Evolutionary conservation across 2,888 invertebrate species (phyloP), one percentile per base, ranked within the genome.

Genomic region (Girardia tigrina): DNA sequence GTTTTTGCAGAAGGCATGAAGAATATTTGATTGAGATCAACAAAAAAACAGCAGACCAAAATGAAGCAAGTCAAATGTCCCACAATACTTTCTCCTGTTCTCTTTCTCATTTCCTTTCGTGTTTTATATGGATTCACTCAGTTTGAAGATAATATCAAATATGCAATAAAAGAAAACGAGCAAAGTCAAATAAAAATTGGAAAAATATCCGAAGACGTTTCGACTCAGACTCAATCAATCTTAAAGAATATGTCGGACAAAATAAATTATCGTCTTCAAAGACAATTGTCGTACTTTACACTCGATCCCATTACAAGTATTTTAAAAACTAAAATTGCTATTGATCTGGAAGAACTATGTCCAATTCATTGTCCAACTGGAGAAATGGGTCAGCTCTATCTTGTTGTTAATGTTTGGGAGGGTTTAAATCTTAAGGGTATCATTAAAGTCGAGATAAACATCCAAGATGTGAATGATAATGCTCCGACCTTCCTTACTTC

Each of bases 311-410:
- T 20, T 56, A 56, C 56, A 4, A 56, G 56, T 56, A 56, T 56
- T 56, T 56, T 56, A 16, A 56, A 56, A 56, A 56, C 56, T 6
- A 56, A 56, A 56, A 56, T 23, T 56, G n/a, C 23, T 20, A 56
- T 56, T 56, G 56, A 56, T 56, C n/a, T 56, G n/a, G 56, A 56
- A 16, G 56, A 56, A 56, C 56, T 56, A 20, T 56, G 56, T 56
- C 56, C 56, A 6, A n/a, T 12, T 4, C 56, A 56, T 56, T 56
- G 56, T 56, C 56, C 56, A 23, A 56, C 56, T n/a, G 56, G 56
- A n/a, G 56, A 56, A 56, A 56, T 56, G 56, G 56, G 56, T 16
- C 56, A 56, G n/a, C 23, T 56, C 6, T 16, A 56, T 56, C 23
- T 56, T n/a, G 56, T 56, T 56, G 56, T 56, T 23, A 56, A 56